phyloP scores from a whole-genome alignment of 2,797 vertebrate genomes.

The Zonotrichia albicollis region DNA sequence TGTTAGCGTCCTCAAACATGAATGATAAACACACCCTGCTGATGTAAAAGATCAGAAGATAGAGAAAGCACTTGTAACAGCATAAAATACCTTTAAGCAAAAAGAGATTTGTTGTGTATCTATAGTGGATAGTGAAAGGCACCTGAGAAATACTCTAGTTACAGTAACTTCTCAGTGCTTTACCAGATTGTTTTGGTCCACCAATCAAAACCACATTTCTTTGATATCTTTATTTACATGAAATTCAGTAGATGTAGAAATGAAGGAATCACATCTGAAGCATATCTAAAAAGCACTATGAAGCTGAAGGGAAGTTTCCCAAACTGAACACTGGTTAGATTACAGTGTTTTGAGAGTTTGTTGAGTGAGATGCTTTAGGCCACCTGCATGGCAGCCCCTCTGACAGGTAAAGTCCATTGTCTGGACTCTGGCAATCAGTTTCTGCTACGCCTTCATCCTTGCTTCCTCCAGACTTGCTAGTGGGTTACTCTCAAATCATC shows the following conservation, averaged over 20 bases:
- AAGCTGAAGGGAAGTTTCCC: not conserved
- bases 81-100: not conserved
- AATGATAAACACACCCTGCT: not conserved
- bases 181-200: not conserved
- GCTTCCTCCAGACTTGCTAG: not conserved
- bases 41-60: not conserved
- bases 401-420: not conserved
- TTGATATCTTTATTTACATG: not conserved
- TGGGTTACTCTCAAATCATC: not conserved
- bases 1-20: not conserved
- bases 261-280: not conserved
- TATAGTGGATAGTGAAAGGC: not conserved
- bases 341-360: not conserved
- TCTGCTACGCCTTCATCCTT: not conserved
- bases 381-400: fast-evolving
- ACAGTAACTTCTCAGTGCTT: not conserved
- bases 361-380: not conserved
- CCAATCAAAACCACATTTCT: not conserved
- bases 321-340: not conserved
- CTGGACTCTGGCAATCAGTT: not conserved
- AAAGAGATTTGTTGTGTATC: not conserved
- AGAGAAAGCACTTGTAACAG: not conserved
- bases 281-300: not conserved
- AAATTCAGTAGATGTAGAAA: not conserved
- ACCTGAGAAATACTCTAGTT: not conserved